A percentile compares a stretch with the other conserved stretches of the same genome.
Evolutionary conservation across 35 echinoderm and acorn worm species (phyloP).

Genomic region (Nesometra sesokonis): DNA sequence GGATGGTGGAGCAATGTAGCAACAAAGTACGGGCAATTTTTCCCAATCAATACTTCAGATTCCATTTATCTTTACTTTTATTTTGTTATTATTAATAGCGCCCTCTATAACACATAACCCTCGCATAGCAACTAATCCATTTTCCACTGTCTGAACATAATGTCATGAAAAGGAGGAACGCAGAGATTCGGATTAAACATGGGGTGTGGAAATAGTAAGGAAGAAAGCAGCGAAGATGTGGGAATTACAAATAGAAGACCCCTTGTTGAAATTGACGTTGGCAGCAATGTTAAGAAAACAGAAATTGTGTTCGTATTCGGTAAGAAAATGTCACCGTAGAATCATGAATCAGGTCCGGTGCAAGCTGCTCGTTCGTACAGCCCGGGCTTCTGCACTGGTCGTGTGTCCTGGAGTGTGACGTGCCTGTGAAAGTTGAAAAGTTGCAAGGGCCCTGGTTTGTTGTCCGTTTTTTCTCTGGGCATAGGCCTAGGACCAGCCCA

Average conservation of each 20-base stretch:
- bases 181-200: neutral
- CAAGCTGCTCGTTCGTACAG: no score
- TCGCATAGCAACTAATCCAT: neutral
- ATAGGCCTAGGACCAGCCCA: no score
- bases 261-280: neutral
- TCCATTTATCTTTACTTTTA: no score
- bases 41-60: no score
- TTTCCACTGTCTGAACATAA: neutral
- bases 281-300: neutral
- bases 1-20: no score
- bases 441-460: no score
- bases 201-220: neutral
- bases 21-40: no score
- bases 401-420: no score
- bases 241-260: neutral
- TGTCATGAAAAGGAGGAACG: neutral
- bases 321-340: neutral
- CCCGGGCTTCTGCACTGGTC: no score
- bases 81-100: neutral
- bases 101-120: neutral
- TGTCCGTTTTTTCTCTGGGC: no score
- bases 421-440: no score
- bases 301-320: neutral
- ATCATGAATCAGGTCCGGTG: no score
- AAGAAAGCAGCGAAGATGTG: neutral